These are phyloP conservation scores for Mobula hypostoma DNA, from an alignment of 2,113 vertebrate species.

Conservation along the genomic window DNA sequence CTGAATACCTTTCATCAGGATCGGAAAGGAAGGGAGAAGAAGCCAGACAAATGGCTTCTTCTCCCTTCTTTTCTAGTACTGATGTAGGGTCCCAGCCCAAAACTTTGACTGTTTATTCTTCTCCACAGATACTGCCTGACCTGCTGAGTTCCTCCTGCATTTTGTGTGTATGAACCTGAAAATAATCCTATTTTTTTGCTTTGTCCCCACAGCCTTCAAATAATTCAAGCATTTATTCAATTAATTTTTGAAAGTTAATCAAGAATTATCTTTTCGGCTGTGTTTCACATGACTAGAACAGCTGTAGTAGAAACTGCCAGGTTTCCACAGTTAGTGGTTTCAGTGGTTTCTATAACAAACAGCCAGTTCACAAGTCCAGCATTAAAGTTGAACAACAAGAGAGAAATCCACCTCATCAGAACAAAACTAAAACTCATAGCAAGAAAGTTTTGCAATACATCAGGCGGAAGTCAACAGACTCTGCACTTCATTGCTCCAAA, in stretches of 20 bases:
- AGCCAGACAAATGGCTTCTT: too few species aligned
- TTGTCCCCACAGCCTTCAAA: neutral
- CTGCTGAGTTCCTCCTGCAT: too few species aligned
- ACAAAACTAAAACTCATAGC: neutral
- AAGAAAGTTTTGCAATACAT: neutral
- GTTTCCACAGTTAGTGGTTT: neutral
- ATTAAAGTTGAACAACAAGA: neutral
- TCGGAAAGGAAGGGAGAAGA: too few species aligned
- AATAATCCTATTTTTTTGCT: neutral
- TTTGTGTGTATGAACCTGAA: too few species aligned
- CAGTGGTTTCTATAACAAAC: neutral
- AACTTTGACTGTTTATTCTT: too few species aligned
- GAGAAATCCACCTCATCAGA: neutral
- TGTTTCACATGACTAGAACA: neutral
- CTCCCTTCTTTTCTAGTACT: too few species aligned
- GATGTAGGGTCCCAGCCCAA: too few species aligned
- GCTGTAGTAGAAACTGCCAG: neutral
- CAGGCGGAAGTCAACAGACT: neutral
- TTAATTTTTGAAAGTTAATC: neutral
- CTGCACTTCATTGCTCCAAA: neutral
- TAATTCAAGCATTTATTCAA: neutral
- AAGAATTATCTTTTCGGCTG: neutral
- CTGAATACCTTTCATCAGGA: too few species aligned
- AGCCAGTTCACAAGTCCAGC: neutral
- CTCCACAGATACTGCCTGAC: too few species aligned